Evolutionary conservation across 2,113 vertebrate species (phyloP).

Genomic region (Solenodon paradoxus): DNA sequence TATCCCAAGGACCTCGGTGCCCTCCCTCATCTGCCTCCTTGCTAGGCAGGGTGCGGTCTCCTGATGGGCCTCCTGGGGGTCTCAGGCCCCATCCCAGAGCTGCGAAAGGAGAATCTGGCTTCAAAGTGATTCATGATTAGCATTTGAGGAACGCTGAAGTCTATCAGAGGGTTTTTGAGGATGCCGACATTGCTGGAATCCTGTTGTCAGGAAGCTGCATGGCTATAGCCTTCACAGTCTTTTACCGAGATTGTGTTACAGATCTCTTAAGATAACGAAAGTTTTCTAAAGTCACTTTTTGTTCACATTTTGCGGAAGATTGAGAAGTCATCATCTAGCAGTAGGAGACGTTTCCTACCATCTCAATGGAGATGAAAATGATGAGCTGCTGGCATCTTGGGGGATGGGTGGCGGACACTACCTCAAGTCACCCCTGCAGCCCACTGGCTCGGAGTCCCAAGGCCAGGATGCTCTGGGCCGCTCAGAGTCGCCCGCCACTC

Average conservation of each 20-base stretch:
- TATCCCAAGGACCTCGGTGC: neutral
- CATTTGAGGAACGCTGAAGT: neutral
- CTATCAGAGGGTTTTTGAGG: too few relatives aligned
- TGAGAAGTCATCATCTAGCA: neutral
- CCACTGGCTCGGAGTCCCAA: fast-evolving
- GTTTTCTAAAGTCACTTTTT: neutral
- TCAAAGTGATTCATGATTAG: neutral
- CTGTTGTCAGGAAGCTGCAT: neutral
- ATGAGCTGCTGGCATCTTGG: neutral
- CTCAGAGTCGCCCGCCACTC: neutral
- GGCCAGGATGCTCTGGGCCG: fast-evolving
- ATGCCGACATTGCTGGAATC: fast-evolving
- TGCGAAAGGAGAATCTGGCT: neutral
- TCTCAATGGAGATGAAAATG: neutral
- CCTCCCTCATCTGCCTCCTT: fast-evolving
- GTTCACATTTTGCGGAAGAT: neutral
- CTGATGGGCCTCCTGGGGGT: neutral
- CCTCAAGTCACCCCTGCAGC: fast-evolving
- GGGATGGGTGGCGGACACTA: neutral
- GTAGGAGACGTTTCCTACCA: neutral
- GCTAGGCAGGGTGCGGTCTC: too few relatives aligned
- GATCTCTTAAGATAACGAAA: neutral
- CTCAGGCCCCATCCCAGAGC: neutral
- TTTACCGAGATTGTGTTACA: fast-evolving
- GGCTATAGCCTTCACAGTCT: fast-evolving